These are phyloP conservation scores for Cyanoliseus patagonus DNA, from an alignment of 2,113 vertebrate species.

Conservation along the genomic window DNA sequence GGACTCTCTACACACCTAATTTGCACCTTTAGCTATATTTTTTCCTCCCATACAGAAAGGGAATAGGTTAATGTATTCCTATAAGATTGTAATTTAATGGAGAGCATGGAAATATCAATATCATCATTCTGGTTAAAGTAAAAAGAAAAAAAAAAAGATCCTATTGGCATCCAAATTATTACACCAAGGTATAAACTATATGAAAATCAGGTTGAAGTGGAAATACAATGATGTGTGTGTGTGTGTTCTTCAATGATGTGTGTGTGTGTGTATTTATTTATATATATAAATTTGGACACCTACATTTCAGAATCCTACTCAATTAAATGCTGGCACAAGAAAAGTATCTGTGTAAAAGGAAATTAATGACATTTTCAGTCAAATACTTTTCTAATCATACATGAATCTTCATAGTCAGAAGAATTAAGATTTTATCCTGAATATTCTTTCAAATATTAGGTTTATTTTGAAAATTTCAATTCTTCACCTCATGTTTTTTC, in stretches of 20 bases:
- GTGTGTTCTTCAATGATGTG: background rate
- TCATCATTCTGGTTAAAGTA: background rate
- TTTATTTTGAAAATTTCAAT: background rate
- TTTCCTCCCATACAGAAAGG: background rate
- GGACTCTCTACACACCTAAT: background rate
- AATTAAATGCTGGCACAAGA: background rate
- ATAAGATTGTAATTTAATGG: background rate
- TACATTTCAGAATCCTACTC: background rate
- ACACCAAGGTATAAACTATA: background rate
- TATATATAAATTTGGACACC: background rate
- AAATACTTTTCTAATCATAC: background rate
- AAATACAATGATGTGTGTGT: background rate
- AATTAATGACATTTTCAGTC: background rate
- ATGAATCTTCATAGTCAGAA: background rate
- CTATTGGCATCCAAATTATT: background rate
- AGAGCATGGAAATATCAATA: background rate
- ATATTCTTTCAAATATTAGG: background rate
- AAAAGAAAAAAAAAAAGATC: background rate
- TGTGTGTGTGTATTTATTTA: background rate
- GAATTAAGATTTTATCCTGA: background rate
- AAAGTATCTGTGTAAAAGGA: background rate
- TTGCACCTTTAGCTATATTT: background rate
- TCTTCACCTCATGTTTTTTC: background rate
- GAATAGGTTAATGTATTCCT: background rate
- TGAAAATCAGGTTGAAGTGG: background rate